These are phyloP conservation scores for Aptenodytes patagonicus DNA, from an alignment of 2,113 vertebrate genomes.

Conservation along the genomic window DNA sequence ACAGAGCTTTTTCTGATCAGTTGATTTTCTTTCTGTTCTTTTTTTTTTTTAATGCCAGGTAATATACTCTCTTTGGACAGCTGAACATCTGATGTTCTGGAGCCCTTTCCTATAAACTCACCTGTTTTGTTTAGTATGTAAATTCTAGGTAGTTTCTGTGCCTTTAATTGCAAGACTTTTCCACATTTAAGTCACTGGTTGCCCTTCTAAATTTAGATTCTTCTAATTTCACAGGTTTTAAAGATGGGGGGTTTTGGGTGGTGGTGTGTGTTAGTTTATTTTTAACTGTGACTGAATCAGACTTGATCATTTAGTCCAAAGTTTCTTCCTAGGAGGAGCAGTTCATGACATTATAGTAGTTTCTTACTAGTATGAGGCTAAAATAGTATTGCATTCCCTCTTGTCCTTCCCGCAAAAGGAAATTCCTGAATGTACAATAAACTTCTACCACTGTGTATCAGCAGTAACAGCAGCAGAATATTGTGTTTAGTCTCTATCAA, in stretches of 20 bases:
- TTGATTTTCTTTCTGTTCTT: not conserved
- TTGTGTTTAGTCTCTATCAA: not conserved
- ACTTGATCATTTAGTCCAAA: not conserved
- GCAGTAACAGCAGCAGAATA: not conserved
- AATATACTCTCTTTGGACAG: not conserved
- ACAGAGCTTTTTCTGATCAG: not conserved
- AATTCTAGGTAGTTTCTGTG: not conserved
- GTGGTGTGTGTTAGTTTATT: not conserved
- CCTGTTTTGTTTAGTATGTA: not conserved
- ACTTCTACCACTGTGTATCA: not conserved
- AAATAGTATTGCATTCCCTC: not conserved
- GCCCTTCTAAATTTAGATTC: not conserved
- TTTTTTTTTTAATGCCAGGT: not conserved
- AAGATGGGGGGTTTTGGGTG: not conserved
- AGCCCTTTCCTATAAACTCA: not conserved
- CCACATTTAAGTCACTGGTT: not conserved
- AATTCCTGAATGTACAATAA: not conserved
- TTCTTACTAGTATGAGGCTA: not conserved
- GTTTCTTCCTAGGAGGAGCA: not conserved
- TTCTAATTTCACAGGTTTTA: not conserved
- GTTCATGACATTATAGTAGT: not conserved
- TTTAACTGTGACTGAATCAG: not conserved
- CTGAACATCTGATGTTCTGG: not conserved
- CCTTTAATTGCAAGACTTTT: not conserved
- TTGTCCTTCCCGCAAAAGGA: not conserved